Conservation (phyloP, 92 coral and sea anemone genomes). For the Actinernus sp. region DNA sequence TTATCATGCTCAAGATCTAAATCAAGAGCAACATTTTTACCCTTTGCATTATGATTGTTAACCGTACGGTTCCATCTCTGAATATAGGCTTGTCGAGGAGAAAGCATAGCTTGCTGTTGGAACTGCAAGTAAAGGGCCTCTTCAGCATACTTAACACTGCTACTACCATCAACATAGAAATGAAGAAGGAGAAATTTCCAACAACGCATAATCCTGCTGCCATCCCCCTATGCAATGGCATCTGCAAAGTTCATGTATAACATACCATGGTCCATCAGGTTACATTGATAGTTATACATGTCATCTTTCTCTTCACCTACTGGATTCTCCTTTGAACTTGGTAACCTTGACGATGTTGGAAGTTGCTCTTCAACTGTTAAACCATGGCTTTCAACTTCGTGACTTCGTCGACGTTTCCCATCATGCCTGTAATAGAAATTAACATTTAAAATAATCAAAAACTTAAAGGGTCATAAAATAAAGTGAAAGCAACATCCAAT, state of each 20-base stretch:
- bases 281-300: slow-evolving; percentile 39
- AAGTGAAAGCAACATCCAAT: too few species aligned
- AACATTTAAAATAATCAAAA: too few species aligned
- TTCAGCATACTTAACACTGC: slow-evolving; percentile 34
- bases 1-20: slow-evolving; percentile 25
- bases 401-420: slow-evolving; percentile 25
- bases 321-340: neutral
- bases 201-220: slow-evolving; percentile 25
- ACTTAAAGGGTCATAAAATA: too few species aligned
- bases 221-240: slow-evolving; percentile 48
- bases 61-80: slow-evolving; percentile 24
- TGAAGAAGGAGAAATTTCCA: slow-evolving; percentile 51
- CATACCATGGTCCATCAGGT: slow-evolving; percentile 39
- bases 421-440: slow-evolving; percentile 11
- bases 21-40: slow-evolving; percentile 3
- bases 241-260: slow-evolving; percentile 41
- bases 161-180: slow-evolving; percentile 17
- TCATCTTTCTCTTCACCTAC: slow-evolving; percentile 15
- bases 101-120: slow-evolving; percentile 25
- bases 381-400: slow-evolving; percentile 18
- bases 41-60: neutral
- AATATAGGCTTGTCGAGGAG: slow-evolving; percentile 30
- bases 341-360: neutral
- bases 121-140: slow-evolving; percentile 38
- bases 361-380: neutral